These are phyloP conservation scores for Ctenicera cuprea DNA, from an alignment of 2,888 invertebrate species.

Conservation along the genomic window DNA sequence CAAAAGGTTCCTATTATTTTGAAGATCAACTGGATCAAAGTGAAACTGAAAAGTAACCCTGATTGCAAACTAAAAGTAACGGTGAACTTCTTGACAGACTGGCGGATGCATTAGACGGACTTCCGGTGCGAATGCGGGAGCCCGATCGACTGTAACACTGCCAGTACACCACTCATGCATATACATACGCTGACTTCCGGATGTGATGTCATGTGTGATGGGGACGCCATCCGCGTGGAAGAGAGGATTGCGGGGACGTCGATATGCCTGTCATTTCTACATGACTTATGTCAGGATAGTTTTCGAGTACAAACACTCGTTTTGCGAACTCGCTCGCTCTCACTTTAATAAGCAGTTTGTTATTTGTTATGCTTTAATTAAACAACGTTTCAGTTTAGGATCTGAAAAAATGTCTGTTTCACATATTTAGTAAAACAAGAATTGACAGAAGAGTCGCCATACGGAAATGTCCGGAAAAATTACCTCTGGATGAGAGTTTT, in stretches of 20 bases:
- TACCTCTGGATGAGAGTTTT: no score
- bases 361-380: no score
- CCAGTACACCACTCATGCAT: conserved; percentile 71
- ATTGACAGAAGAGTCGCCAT: no score
- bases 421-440: no score
- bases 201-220: conserved; percentile 70
- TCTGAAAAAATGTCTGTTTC: no score
- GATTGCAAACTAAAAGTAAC: conserved; percentile 38
- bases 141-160: conserved; percentile 72
- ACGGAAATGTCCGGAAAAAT: no score
- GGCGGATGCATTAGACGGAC: conserved; percentile 79
- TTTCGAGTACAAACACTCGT: background rate
- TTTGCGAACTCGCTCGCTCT: background rate
- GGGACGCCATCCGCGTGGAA: conserved; percentile 69
- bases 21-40: background rate
- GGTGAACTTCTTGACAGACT: conserved; percentile 59
- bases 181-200: conserved; percentile 67
- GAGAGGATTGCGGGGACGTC: conserved; percentile 65
- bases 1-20: no score
- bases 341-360: no score
- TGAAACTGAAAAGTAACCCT: background rate
- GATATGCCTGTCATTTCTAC: conserved; percentile 64
- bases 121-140: conserved; percentile 73
- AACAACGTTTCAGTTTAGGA: no score
- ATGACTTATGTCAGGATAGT: conserved; percentile 39